A percentile compares a stretch with the other conserved stretches of the same genome.
These are phyloP conservation scores for Biston stratarius DNA, from an alignment of 2,888 invertebrate genomes.

Conservation along the genomic window DNA sequence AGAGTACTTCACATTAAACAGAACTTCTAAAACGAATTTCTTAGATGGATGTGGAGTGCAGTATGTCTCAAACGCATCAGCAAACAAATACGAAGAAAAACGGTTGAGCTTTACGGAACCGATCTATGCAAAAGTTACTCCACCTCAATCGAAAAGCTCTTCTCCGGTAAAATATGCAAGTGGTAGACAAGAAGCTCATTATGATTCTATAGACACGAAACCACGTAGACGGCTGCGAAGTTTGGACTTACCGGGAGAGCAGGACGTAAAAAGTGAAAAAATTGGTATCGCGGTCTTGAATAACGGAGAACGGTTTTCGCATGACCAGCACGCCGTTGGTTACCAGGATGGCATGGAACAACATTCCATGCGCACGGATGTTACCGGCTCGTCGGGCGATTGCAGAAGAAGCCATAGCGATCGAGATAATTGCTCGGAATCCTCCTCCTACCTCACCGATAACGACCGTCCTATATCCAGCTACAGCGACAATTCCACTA, in stretches of 20 bases:
- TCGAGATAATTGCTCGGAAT: conserved; percentile 84
- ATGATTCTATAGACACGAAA: conserved; percentile 83
- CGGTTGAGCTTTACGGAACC: conserved; percentile 79
- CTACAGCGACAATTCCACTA: conserved; percentile 82
- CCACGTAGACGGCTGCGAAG: conserved; percentile 80
- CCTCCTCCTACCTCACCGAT: conserved; percentile 81
- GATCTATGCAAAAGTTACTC: conserved; percentile 81
- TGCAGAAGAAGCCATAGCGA: conserved; percentile 81
- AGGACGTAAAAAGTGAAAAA: conserved; percentile 72
- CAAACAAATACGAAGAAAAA: conserved; percentile 58
- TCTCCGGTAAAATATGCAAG: conserved; percentile 73
- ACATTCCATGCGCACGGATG: conserved; percentile 80
- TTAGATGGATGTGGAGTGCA: conserved; percentile 76
- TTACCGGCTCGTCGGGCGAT: conserved; percentile 76
- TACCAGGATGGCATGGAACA: conserved; percentile 77
- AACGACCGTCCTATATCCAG: conserved; percentile 83
- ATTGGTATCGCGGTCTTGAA: conserved; percentile 64
- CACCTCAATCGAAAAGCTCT: conserved; percentile 72
- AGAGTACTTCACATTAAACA: conserved; percentile 82
- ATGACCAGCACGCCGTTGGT: conserved; percentile 69
- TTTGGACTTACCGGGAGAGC: conserved; percentile 71
- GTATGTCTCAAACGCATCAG: conserved; percentile 64
- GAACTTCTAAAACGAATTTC: conserved; percentile 76
- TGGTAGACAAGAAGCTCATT: conserved; percentile 73
- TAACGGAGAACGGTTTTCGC: conserved; percentile 77